A percentile compares a stretch with the other conserved stretches of the same genome.
phyloP scores from a whole-genome alignment of 2,797 vertebrate species.

The Manis pentadactyla region DNA sequence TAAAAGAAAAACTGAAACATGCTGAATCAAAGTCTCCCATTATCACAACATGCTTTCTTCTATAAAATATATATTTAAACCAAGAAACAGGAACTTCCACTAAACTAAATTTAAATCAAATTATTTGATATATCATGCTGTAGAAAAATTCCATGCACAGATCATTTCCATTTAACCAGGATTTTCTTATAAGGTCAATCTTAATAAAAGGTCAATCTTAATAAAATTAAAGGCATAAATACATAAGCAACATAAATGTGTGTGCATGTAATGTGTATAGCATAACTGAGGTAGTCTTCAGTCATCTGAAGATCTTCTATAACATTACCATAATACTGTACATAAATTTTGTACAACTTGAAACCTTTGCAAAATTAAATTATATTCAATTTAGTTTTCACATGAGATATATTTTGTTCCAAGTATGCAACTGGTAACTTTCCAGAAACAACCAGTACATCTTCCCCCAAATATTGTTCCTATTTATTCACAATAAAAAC shows the following conservation, averaged over 20 bases:
- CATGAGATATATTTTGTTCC: slow-evolving; percentile 22
- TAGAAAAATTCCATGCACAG: slow-evolving; percentile 35
- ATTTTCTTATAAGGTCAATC: slow-evolving; percentile 48
- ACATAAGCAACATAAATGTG: background rate
- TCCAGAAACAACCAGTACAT: slow-evolving; percentile 37
- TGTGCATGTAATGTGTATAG: background rate
- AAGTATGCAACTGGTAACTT: slow-evolving; percentile 18
- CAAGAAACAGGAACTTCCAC: slow-evolving; percentile 45
- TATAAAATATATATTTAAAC: slow-evolving; percentile 32
- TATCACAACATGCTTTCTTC: background rate
- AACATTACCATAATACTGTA: slow-evolving; percentile 13
- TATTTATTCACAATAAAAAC: slow-evolving; percentile 28
- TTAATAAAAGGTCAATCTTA: slow-evolving; percentile 37
- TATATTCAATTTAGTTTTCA: slow-evolving; percentile 58
- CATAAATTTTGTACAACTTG: slow-evolving; percentile 32
- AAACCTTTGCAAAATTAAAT: slow-evolving; percentile 47
- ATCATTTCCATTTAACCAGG: slow-evolving; percentile 47
- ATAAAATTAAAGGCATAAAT: slow-evolving; percentile 42
- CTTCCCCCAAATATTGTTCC: background rate
- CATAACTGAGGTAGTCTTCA: slow-evolving; percentile 31
- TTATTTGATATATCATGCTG: slow-evolving; percentile 39
- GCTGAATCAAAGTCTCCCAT: background rate
- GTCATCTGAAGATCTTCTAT: slow-evolving; percentile 19
- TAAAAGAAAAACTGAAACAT: slow-evolving; percentile 11
- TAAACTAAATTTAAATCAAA: slow-evolving; percentile 45